Conservation (phyloP, 2,113 vertebrate species). For the Myocastor coypus region DNA sequence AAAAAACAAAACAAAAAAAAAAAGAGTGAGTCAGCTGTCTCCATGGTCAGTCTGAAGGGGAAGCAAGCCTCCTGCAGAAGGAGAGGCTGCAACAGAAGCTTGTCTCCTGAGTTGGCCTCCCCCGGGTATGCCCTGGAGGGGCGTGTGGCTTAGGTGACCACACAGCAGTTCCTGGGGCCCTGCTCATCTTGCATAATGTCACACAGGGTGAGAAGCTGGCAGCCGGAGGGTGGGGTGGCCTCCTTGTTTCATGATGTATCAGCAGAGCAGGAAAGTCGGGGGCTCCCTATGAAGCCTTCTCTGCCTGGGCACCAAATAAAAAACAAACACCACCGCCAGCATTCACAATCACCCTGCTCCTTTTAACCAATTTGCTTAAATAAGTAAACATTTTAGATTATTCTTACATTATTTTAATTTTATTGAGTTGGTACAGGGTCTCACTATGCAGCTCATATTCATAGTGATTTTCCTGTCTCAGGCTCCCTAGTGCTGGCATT, state of each 20-base stretch:
- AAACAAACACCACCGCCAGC: neutral
- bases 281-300: neutral
- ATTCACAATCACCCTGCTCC: neutral
- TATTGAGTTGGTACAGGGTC: too few species aligned
- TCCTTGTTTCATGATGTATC: neutral
- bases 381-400: neutral
- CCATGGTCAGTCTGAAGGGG: constrained; percentile 27
- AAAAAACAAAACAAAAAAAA: too few species aligned
- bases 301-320: neutral
- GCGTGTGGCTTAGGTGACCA: neutral
- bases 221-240: neutral
- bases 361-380: neutral
- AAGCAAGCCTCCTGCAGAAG: neutral
- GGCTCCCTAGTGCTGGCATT: too few species aligned
- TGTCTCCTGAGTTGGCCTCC: constrained; percentile 37
- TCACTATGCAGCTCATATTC: too few species aligned
- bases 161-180: neutral
- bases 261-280: neutral
- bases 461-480: too few species aligned
- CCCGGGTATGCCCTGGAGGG: rapidly evolving
- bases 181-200: constrained; percentile 27
- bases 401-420: too few species aligned
- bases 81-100: neutral
- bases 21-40: constrained; percentile 53
- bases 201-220: constrained; percentile 59